phyloP scores from a whole-genome alignment of 2,113 vertebrate genomes.

The Forbesichthys agassizii region DNA sequence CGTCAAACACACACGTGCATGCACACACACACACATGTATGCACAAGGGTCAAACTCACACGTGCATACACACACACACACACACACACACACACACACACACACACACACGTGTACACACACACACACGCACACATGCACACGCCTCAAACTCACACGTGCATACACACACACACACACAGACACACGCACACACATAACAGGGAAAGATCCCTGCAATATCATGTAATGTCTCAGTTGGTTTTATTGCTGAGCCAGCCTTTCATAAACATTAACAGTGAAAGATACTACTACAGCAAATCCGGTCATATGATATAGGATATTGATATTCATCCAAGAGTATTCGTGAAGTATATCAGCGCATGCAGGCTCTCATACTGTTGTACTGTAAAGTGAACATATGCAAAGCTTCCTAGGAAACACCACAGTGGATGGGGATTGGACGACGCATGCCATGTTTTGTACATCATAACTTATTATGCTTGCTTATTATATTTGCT shows the following conservation, averaged over 20 bases:
- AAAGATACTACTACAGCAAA: too few species aligned
- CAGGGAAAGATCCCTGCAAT: too few species aligned
- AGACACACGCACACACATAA: not conserved
- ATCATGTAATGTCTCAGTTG: too few species aligned
- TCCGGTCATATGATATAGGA: too few species aligned
- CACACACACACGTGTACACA: not conserved
- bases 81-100: not conserved
- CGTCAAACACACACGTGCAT: not conserved
- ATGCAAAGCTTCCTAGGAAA: too few species aligned
- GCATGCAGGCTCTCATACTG: conserved; percentile 22
- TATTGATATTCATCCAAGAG: too few species aligned
- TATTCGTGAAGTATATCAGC: conserved; percentile 4
- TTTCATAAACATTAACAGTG: too few species aligned
- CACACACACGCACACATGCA: not conserved
- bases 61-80: not conserved
- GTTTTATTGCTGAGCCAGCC: too few species aligned
- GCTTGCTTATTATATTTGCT: conserved; percentile 35
- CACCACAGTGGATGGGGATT: conserved; percentile 14
- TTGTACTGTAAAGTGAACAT: too few species aligned
- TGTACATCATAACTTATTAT: conserved; percentile 43
- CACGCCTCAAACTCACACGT: too few species aligned
- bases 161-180: not conserved
- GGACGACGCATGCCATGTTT: conserved; percentile 28
- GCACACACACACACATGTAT: not conserved
- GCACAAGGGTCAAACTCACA: too few species aligned